phyloP scores from a whole-genome alignment of 2,888 invertebrate genomes.

The Adela reaumurella region DNA sequence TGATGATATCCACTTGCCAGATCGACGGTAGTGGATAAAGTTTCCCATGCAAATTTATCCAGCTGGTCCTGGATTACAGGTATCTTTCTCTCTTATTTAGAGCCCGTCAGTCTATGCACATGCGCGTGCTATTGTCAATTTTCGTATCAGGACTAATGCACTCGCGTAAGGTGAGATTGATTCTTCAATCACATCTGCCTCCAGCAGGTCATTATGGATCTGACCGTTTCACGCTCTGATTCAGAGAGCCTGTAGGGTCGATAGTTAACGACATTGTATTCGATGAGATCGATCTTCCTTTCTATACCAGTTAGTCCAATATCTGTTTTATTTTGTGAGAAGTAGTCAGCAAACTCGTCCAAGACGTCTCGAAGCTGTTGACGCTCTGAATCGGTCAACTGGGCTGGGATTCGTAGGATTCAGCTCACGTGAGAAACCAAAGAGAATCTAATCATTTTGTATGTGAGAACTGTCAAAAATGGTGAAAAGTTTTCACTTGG shows the following conservation, averaged over 20 bases:
- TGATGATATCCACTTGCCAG: constrained; percentile 19
- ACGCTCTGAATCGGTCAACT: background rate
- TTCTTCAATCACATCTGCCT: constrained; percentile 2
- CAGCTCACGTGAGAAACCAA: no score
- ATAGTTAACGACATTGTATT: constrained; percentile 4
- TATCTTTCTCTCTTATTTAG: constrained; percentile 14
- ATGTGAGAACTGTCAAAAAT: no score
- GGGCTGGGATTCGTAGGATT: no score
- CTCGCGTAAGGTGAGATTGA: constrained; percentile 15
- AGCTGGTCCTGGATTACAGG: constrained; percentile 18
- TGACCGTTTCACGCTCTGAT: constrained; percentile 5
- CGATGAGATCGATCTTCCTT: constrained; percentile 3
- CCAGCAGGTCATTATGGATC: constrained; percentile 4
- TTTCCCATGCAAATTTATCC: constrained; percentile 15
- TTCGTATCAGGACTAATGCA: constrained; percentile 15
- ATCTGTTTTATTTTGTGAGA: background rate
- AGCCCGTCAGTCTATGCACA: constrained; percentile 10
- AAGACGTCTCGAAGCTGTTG: no score
- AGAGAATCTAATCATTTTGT: no score
- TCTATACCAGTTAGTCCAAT: background rate
- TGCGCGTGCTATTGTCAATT: constrained; percentile 11
- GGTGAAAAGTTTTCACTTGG: no score
- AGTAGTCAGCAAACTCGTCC: background rate
- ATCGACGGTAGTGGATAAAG: constrained; percentile 16
- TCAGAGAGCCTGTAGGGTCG: constrained; percentile 5